These are phyloP conservation scores for Andrena fulva DNA, from an alignment of 2,888 invertebrate genomes.

Conservation along the genomic window DNA sequence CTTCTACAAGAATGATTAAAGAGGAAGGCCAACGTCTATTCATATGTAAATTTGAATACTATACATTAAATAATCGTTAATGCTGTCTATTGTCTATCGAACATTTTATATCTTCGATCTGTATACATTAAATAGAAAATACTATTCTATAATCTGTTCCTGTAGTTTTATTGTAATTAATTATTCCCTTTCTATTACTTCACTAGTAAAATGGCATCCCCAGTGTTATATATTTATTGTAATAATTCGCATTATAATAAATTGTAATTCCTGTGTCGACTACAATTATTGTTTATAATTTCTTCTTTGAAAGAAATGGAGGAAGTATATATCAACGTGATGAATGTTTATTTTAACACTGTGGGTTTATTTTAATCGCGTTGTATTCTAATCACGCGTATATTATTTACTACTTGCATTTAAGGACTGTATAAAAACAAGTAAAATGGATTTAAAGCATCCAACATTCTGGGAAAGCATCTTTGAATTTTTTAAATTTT, in stretches of 20 bases:
- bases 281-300: neutral
- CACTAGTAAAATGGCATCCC: neutral
- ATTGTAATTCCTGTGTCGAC: neutral
- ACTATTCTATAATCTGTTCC: conserved; percentile 77
- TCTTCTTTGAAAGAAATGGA: neutral
- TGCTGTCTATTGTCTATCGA: conserved; percentile 79
- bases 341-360: too few species aligned
- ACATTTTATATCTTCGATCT: conserved; percentile 81
- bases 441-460: too few species aligned
- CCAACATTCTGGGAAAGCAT: too few species aligned
- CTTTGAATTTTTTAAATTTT: too few species aligned
- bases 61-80: conserved; percentile 75
- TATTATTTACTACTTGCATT: too few species aligned
- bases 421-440: too few species aligned
- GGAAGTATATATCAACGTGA: neutral
- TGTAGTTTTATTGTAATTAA: conserved; percentile 9
- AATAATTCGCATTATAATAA: neutral
- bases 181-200: neutral
- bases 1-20: conserved; percentile 46
- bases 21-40: conserved; percentile 61
- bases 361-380: too few species aligned
- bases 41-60: conserved; percentile 66
- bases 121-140: conserved; percentile 81
- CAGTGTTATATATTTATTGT: neutral
- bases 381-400: too few species aligned